phyloP scores from a whole-genome alignment of 2,888 invertebrate genomes.

The Brenthis ino region DNA sequence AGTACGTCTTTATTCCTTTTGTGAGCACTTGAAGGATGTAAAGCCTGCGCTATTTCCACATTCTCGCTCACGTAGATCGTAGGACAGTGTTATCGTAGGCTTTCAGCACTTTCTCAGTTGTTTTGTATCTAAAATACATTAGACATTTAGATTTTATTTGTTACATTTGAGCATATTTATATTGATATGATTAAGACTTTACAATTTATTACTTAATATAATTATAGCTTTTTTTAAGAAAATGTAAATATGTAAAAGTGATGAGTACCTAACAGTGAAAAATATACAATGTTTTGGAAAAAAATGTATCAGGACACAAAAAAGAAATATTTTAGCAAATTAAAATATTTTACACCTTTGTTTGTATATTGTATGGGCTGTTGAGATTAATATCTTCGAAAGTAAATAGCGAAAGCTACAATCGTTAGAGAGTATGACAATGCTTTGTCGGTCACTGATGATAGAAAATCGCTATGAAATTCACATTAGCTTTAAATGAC shows the following conservation, averaged over 20 bases:
- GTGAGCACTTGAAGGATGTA: conserved; percentile 31
- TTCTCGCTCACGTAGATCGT: conserved; percentile 22
- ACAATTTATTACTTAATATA: no score
- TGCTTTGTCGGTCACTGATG: conserved; percentile 6
- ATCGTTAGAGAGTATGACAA: conserved; percentile 2
- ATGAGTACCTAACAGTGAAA: no score
- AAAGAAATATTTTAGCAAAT: no score
- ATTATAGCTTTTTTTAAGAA: no score
- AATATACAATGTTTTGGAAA: no score
- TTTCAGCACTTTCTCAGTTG: conserved; percentile 20
- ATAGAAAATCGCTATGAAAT: conserved; percentile 13
- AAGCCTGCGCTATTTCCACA: conserved; percentile 34
- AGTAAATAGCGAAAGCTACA: not conserved
- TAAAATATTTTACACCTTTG: no score
- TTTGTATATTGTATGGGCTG: no score
- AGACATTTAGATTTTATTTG: not conserved
- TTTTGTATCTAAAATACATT: not conserved
- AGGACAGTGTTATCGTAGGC: conserved; percentile 29
- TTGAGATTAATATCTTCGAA: not conserved
- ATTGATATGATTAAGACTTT: no score
- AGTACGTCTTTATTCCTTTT: conserved; percentile 38
- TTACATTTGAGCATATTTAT: not conserved
- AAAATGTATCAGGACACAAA: no score
- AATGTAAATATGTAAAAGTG: no score
- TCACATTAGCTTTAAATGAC: conserved; percentile 11